phyloP scores from a whole-genome alignment of 2,113 vertebrate genomes.

The Scophthalmus maximus region DNA sequence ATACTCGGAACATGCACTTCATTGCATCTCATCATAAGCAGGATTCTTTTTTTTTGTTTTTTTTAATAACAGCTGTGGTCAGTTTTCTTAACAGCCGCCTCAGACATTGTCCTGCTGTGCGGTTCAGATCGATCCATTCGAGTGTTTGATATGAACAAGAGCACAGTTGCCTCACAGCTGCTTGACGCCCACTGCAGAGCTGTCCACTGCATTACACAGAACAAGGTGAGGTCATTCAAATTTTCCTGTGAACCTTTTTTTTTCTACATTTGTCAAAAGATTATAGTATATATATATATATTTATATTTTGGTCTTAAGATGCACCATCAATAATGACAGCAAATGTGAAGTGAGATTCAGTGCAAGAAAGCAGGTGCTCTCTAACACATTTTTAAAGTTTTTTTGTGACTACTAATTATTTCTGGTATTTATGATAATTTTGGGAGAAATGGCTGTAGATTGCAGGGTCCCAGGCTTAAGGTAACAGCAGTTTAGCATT shows the following conservation, averaged over 20 bases:
- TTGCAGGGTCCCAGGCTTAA: background rate
- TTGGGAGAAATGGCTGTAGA: background rate
- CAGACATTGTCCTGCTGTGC: slow-evolving; percentile 87
- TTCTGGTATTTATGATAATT: background rate
- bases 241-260: background rate
- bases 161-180: slow-evolving; percentile 78
- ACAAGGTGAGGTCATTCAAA: slow-evolving; percentile 82
- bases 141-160: slow-evolving; percentile 89
- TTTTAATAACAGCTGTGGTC: background rate
- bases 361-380: background rate
- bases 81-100: slow-evolving; percentile 47
- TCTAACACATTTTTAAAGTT: no score
- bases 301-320: background rate
- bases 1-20: no score
- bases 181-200: slow-evolving; percentile 85
- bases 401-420: background rate
- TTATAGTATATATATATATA: no score
- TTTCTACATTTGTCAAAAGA: background rate
- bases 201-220: slow-evolving; percentile 89
- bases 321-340: background rate
- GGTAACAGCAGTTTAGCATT: background rate
- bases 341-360: background rate
- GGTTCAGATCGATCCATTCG: slow-evolving; percentile 86
- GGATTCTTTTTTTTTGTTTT: background rate
- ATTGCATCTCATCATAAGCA: no score